These are phyloP conservation scores for Yoshiicerus persimilis DNA, from an alignment of 1,140 invertebrate genomes.

Conservation along the genomic window DNA sequence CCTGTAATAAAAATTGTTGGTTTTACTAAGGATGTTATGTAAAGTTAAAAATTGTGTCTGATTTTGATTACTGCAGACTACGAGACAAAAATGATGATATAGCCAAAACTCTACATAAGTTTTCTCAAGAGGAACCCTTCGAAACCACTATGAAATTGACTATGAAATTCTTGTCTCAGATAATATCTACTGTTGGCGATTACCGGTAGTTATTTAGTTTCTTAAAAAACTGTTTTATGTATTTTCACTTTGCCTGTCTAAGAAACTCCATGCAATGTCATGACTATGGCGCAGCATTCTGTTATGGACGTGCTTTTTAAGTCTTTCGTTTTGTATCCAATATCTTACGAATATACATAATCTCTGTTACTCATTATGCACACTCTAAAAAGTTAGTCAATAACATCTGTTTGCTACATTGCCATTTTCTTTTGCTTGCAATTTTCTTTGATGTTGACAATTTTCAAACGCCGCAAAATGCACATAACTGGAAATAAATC, in stretches of 20 bases:
- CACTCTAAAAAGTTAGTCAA: not conserved
- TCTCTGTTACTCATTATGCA: not conserved
- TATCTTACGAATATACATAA: not conserved
- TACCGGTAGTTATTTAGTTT: not conserved
- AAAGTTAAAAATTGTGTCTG: no score
- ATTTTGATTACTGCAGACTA: conserved; percentile 6
- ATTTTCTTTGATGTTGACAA: not conserved
- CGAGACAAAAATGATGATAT: conserved; percentile 42
- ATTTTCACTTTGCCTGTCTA: no score
- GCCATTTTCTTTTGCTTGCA: not conserved
- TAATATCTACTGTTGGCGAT: conserved; percentile 30
- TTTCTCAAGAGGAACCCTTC: conserved; percentile 22
- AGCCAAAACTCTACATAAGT: conserved; percentile 27
- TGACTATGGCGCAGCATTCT: no score
- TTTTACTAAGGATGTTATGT: no score
- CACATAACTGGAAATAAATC: not conserved
- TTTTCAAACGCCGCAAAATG: not conserved
- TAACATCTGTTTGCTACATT: not conserved
- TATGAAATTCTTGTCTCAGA: conserved; percentile 1
- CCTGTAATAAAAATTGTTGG: no score
- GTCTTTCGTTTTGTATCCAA: not conserved
- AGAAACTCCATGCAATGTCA: no score
- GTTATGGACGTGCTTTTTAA: no score
- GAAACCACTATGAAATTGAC: conserved; percentile 24
- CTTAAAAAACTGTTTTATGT: not conserved